phyloP scores from a whole-genome alignment of 1,140 invertebrate species.

The Ceratina japonica region DNA sequence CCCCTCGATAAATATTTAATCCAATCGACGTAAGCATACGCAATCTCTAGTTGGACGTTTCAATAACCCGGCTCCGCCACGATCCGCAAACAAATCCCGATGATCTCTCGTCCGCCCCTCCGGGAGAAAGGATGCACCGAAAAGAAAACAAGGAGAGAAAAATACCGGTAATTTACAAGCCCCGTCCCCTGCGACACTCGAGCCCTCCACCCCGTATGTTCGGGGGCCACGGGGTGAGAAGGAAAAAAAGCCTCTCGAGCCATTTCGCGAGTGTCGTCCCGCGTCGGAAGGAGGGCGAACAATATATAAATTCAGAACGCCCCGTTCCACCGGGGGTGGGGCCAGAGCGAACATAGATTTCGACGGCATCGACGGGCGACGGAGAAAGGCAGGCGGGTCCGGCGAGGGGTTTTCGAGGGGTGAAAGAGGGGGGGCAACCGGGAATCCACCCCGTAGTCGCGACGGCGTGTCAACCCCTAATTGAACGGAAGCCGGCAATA shows the following conservation, averaged over 20 bases:
- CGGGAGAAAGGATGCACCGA: not conserved
- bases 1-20: not conserved
- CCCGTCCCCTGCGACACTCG: slow-evolving; percentile 41
- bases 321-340: slow-evolving; percentile 9
- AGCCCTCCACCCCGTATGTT: not conserved
- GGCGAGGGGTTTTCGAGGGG: not conserved
- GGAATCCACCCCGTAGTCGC: slow-evolving; percentile 14
- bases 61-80: not conserved
- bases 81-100: slow-evolving; percentile 21
- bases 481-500: slow-evolving; percentile 77
- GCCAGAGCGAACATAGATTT: slow-evolving; percentile 52
- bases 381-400: slow-evolving; percentile 25
- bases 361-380: slow-evolving; percentile 52
- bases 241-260: slow-evolving; percentile 52
- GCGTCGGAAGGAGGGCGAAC: slow-evolving; percentile 56
- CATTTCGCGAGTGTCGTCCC: slow-evolving; percentile 59
- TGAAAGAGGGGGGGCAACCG: not conserved
- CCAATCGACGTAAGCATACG: not conserved
- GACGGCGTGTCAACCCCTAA: slow-evolving; percentile 71
- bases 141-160: slow-evolving; percentile 3
- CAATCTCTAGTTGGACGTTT: not conserved
- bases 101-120: not conserved
- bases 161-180: slow-evolving; percentile 54
- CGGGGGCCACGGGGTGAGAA: not conserved
- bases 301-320: slow-evolving; percentile 62